Conservation (phyloP, 2,797 vertebrate species). For the Crax fasciolata region DNA sequence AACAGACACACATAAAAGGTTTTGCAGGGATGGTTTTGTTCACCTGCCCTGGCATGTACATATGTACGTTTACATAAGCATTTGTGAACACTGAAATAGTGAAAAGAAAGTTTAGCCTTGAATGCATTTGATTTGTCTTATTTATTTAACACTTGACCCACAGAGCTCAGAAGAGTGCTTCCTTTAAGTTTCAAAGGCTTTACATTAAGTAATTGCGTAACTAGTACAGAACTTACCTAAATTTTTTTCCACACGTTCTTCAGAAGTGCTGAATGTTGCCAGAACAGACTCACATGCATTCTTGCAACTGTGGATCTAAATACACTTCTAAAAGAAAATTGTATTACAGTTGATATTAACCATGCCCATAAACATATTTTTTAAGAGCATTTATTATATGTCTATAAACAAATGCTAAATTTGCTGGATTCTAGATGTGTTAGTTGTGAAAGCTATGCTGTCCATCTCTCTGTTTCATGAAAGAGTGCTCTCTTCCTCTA, state of each 20-base stretch:
- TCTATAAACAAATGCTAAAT: neutral
- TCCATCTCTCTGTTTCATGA: neutral
- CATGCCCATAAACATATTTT: neutral
- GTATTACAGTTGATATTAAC: neutral
- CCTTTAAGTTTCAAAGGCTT: neutral
- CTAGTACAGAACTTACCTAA: accelerated
- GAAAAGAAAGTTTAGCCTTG: neutral
- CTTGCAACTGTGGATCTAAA: neutral
- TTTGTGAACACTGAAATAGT: accelerated
- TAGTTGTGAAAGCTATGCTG: neutral
- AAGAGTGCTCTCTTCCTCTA: neutral
- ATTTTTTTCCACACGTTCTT: neutral
- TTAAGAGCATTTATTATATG: neutral
- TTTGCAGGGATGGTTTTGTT: neutral
- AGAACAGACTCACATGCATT: neutral
- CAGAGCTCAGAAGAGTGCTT: neutral
- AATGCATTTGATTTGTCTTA: neutral
- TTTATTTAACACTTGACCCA: neutral
- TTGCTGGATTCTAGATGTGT: neutral
- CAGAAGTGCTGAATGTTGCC: neutral
- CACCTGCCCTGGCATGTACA: accelerated
- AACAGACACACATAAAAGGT: neutral
- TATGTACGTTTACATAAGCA: neutral
- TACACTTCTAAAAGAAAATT: neutral
- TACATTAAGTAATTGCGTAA: neutral